Evolutionary conservation across 2,113 vertebrate species (phyloP).

Genomic region (Chloroceryle aenea): DNA sequence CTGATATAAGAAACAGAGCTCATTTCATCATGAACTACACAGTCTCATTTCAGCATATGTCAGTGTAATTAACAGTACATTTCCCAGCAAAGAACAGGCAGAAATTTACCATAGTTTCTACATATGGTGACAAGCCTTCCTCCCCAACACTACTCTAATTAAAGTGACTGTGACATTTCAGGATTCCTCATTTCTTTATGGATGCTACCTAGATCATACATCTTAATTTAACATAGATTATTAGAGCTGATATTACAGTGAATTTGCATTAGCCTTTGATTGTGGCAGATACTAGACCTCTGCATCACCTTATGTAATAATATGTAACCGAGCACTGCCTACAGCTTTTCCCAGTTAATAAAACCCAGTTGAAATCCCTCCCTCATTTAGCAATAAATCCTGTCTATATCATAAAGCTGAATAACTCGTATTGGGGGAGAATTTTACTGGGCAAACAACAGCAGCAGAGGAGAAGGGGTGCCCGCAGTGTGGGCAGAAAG

Average conservation of each 20-base stretch:
- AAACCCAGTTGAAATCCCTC: background rate
- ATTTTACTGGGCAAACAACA: background rate
- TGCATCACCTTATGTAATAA: background rate
- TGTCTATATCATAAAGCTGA: background rate
- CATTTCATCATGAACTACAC: background rate
- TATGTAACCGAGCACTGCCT: background rate
- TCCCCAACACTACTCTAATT: background rate
- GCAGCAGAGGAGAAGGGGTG: background rate
- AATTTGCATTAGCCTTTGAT: conserved; percentile 23
- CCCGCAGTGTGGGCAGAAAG: background rate
- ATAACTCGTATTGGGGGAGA: background rate
- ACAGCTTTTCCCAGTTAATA: conserved; percentile 37
- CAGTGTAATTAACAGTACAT: conserved; percentile 29
- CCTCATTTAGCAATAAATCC: background rate
- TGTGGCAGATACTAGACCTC: background rate
- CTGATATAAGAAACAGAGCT: background rate
- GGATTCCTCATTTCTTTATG: conserved; percentile 4
- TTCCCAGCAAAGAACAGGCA: conserved; percentile 13
- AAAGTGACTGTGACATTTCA: conserved; percentile 30
- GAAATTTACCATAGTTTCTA: background rate
- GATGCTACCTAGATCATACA: background rate
- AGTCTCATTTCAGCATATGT: conserved; percentile 31
- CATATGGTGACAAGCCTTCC: background rate
- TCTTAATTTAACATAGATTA: conserved; percentile 34
- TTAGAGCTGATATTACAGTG: background rate